Conservation (phyloP, 2,888 invertebrate genomes). For the Callyntrura sp. region DNA sequence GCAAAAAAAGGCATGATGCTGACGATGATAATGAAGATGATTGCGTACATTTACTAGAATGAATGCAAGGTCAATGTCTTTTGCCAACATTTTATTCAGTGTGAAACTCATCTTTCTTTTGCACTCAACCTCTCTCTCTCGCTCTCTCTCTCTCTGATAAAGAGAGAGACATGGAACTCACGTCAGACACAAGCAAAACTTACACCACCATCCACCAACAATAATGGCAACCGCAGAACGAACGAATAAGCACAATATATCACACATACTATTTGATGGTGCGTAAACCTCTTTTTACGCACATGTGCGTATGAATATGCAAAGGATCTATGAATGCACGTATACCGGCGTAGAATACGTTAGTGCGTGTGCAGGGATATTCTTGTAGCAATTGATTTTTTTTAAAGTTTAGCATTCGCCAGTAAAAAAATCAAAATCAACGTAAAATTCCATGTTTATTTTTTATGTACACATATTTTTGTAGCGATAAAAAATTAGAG, state of each 20-base stretch:
- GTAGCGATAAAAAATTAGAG: conserved; percentile 37
- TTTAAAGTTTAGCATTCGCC: conserved; percentile 11
- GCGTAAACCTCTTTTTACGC: conserved; percentile 15
- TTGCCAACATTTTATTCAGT: conserved; percentile 55
- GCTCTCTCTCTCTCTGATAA: too few species aligned
- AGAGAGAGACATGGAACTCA: neutral
- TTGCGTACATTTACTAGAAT: conserved; percentile 43
- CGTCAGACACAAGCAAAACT: neutral
- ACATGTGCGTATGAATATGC: neutral
- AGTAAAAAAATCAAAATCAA: conserved; percentile 5
- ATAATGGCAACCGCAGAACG: conserved; percentile 15
- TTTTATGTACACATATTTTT: conserved; percentile 5
- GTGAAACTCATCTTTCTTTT: conserved; percentile 30
- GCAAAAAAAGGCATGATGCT: conserved; percentile 8
- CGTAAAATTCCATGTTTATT: conserved; percentile 31
- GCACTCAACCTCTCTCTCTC: too few species aligned
- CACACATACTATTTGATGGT: neutral
- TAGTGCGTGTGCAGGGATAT: neutral
- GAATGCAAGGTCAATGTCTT: conserved; percentile 71
- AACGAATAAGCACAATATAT: neutral
- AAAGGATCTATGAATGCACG: neutral
- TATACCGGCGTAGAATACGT: neutral
- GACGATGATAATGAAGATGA: conserved; percentile 32
- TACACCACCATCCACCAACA: conserved; percentile 25
- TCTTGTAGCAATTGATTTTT: conserved; percentile 37